Conservation (phyloP, 1,140 invertebrate genomes). For the Drosophila pallidifrons region DNA sequence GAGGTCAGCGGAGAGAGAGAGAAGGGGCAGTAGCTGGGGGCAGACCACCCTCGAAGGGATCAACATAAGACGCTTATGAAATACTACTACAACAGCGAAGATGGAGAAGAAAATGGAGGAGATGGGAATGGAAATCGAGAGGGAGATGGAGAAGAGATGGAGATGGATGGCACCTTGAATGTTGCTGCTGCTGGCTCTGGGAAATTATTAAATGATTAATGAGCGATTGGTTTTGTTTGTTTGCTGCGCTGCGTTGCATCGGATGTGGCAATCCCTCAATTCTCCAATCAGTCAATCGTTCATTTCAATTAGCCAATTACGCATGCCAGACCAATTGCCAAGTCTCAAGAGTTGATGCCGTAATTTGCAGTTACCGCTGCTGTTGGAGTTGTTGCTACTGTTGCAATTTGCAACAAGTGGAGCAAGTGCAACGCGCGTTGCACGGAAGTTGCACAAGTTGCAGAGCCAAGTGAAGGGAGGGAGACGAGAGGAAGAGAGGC, state of each 20-base stretch:
- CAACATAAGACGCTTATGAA: slow-evolving; percentile 34
- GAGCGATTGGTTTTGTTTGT: slow-evolving; percentile 19
- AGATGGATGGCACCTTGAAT: slow-evolving; percentile 15
- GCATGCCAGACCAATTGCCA: slow-evolving; percentile 47
- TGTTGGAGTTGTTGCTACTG: slow-evolving; percentile 1
- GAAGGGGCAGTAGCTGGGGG: background rate
- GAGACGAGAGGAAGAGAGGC: background rate
- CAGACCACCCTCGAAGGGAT: slow-evolving; percentile 52
- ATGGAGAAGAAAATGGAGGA: background rate
- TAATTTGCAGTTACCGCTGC: slow-evolving; percentile 62
- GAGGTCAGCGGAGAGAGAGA: background rate
- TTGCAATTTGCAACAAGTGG: slow-evolving; percentile 38
- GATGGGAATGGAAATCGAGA: background rate
- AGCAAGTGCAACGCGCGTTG: slow-evolving; percentile 40
- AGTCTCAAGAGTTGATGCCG: slow-evolving; percentile 33
- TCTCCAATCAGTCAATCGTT: slow-evolving; percentile 46
- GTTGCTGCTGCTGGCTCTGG: slow-evolving; percentile 10
- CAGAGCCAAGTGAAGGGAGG: too few species aligned
- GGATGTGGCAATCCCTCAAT: slow-evolving; percentile 51
- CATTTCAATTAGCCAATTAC: slow-evolving; percentile 76
- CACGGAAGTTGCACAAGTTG: slow-evolving; percentile 45
- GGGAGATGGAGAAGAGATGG: background rate
- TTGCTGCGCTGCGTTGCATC: slow-evolving; percentile 21
- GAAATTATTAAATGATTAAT: slow-evolving; percentile 46
- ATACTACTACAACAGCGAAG: background rate